Conservation (phyloP, 2,888 invertebrate species). For the Oscheius sp. region DNA sequence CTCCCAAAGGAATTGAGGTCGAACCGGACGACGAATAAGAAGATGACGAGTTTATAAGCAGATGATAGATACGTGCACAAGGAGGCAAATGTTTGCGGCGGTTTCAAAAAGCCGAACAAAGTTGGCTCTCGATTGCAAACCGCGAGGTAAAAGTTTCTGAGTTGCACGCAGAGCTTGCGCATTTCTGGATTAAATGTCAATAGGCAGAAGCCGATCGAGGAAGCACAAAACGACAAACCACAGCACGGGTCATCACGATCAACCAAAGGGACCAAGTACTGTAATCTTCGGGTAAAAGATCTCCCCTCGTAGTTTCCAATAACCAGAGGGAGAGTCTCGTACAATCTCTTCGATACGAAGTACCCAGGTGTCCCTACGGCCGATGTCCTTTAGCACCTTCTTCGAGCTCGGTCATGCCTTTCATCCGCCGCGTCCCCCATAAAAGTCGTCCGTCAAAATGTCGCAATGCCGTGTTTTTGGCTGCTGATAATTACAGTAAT, state of each 20-base stretch:
- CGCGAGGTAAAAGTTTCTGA: background rate
- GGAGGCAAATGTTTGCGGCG: background rate
- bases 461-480: slow-evolving; percentile 17
- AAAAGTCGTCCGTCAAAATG: slow-evolving; percentile 12
- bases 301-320: no score
- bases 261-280: no score
- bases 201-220: background rate
- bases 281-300: no score
- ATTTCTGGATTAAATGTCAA: slow-evolving; percentile 3
- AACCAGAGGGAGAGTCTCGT: no score
- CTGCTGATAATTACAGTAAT: slow-evolving; percentile 28
- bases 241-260: no score
- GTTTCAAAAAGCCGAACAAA: background rate
- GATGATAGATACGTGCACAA: background rate
- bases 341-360: no score
- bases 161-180: slow-evolving; percentile 18
- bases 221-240: background rate
- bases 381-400: no score
- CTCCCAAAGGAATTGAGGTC: no score
- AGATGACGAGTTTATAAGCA: no score
- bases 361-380: no score
- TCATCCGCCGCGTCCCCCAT: background rate
- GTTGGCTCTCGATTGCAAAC: slow-evolving; percentile 21
- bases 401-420: background rate
- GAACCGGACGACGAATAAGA: no score